Conservation (phyloP, 2,113 vertebrate species). For the Okapia johnstoni region DNA sequence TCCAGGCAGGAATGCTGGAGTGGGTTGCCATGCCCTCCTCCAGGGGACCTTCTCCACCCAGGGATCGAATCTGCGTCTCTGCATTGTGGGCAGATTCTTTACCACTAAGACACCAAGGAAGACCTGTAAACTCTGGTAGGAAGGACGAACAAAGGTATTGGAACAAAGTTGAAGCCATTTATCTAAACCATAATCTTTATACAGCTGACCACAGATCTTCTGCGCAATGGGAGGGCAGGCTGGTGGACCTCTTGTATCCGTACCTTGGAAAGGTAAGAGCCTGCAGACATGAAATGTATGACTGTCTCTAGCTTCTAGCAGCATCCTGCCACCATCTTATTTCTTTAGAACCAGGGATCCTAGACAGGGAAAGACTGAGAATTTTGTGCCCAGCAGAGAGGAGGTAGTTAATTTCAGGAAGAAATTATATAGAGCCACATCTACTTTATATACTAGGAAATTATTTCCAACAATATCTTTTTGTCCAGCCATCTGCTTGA, state of each 20-base stretch:
- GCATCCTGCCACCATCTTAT: not conserved
- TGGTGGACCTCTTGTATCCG: not conserved
- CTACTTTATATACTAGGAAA: not conserved
- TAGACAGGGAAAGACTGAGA: not conserved
- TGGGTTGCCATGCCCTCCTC: not conserved
- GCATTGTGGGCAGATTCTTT: not conserved
- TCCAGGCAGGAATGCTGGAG: not conserved
- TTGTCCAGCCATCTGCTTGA: slow-evolving; percentile 38
- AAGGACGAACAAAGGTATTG: not conserved
- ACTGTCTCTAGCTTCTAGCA: not conserved
- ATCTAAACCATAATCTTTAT: not conserved
- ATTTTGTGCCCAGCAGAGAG: not conserved
- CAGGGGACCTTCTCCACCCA: not conserved
- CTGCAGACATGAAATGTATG: not conserved
- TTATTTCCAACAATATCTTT: slow-evolving; percentile 41
- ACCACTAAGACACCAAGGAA: not conserved
- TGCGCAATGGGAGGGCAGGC: not conserved
- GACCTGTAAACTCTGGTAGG: not conserved
- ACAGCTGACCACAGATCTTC: not conserved
- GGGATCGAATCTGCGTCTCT: not conserved
- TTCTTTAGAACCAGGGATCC: not conserved
- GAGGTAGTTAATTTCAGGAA: not conserved
- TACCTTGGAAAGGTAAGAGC: not conserved
- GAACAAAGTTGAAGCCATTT: not conserved
- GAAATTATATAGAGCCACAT: not conserved